These are phyloP conservation scores for Rhyacichthys aspro DNA, from an alignment of 2,797 vertebrate genomes.

Conservation along the genomic window DNA sequence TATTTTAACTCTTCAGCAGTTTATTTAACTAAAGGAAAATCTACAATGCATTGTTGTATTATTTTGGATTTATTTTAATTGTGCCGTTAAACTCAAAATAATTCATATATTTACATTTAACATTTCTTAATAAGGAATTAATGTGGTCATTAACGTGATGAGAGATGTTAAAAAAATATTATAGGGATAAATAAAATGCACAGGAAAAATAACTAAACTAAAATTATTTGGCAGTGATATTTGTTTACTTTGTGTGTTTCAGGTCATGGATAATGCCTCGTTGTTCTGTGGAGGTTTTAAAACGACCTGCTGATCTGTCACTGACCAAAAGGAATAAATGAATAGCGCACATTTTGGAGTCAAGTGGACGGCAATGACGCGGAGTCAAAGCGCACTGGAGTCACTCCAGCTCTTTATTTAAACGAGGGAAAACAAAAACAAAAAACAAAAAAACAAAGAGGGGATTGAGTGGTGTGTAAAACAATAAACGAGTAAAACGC, in stretches of 20 bases:
- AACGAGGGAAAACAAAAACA: constrained; percentile 56
- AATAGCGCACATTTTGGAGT: constrained; percentile 44
- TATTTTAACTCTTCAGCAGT: too few species aligned
- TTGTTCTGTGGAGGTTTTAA: constrained; percentile 41
- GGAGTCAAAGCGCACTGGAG: constrained; percentile 36
- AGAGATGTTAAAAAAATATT: too few species aligned
- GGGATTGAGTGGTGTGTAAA: neutral
- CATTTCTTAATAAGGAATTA: too few species aligned
- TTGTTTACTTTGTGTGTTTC: constrained; percentile 14
- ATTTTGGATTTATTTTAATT: too few species aligned
- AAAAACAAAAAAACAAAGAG: constrained; percentile 20
- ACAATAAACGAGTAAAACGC: constrained; percentile 18
- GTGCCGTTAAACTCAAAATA: too few species aligned
- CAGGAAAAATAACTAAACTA: neutral
- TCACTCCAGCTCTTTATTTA: constrained; percentile 58
- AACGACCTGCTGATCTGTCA: constrained; percentile 28
- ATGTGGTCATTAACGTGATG: too few species aligned
- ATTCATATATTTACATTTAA: too few species aligned
- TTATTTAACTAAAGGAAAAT: too few species aligned
- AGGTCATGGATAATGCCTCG: constrained; percentile 63
- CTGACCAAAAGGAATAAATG: constrained; percentile 37
- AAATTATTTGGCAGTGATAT: neutral
- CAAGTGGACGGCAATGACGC: constrained; percentile 46
- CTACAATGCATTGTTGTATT: too few species aligned
- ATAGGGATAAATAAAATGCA: constrained; percentile 12